Evolutionary conservation across 2,888 invertebrate genomes (phyloP).

Genomic region (Saturnia pavonia): DNA sequence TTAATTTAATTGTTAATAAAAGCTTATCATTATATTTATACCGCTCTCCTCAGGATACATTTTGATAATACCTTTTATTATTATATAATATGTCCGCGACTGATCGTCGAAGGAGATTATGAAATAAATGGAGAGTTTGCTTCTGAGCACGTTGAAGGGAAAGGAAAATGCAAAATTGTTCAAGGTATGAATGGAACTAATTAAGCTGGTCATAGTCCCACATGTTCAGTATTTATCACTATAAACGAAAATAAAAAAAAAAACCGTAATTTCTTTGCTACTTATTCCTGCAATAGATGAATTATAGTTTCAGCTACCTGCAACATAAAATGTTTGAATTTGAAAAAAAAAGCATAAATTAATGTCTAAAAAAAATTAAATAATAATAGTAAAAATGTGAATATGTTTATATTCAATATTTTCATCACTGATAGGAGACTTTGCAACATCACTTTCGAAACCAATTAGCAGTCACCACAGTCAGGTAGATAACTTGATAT

Average conservation of each 20-base stretch:
- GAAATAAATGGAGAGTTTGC: constrained; percentile 38
- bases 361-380: too few relatives aligned
- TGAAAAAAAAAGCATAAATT: too few relatives aligned
- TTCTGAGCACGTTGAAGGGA: constrained; percentile 37
- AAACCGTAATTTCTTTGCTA: too few relatives aligned
- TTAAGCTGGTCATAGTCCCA: background rate
- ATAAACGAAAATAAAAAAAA: background rate
- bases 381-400: too few relatives aligned
- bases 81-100: constrained; percentile 25
- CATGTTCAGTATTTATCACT: background rate
- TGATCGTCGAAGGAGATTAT: constrained; percentile 35
- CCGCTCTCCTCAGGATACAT: constrained; percentile 17
- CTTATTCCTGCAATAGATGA: too few relatives aligned
- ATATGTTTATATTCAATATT: too few relatives aligned
- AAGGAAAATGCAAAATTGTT: constrained; percentile 34
- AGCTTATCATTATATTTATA: background rate
- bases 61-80: constrained; percentile 16
- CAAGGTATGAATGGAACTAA: constrained; percentile 30
- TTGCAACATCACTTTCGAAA: too few relatives aligned
- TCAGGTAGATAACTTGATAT: too few relatives aligned
- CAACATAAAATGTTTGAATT: too few relatives aligned
- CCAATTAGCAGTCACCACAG: too few relatives aligned
- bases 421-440: too few relatives aligned
- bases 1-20: background rate
- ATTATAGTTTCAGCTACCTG: too few relatives aligned